Conservation (phyloP, 1,140 invertebrate genomes). For the Eumeta japonica region DNA sequence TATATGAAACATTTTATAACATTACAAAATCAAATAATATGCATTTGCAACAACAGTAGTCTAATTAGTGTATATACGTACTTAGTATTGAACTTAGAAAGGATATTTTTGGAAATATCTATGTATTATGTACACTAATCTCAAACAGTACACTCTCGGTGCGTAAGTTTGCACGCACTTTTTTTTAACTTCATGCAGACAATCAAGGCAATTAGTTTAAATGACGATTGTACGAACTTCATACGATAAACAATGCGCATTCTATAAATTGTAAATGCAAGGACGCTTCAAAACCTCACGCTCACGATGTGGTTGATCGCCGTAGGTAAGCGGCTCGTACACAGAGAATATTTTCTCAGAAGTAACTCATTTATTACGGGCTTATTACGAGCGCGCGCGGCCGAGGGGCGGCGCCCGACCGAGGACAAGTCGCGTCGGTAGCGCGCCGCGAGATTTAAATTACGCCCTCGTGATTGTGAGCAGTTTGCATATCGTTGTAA, state of each 20-base stretch:
- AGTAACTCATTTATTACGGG: slow-evolving; percentile 27
- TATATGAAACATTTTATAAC: too few species aligned
- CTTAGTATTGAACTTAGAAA: too few species aligned
- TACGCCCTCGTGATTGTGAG: slow-evolving; percentile 19
- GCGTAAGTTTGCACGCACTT: background rate
- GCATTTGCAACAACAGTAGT: too few species aligned
- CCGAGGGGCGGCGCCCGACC: slow-evolving; percentile 1
- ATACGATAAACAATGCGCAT: background rate
- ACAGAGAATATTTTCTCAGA: background rate
- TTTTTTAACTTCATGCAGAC: background rate
- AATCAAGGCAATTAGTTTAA: slow-evolving; percentile 1
- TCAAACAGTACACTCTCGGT: too few species aligned
- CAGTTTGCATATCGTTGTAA: slow-evolving; percentile 23
- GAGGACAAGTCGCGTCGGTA: slow-evolving; percentile 14
- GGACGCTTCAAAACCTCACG: background rate
- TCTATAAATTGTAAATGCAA: background rate
- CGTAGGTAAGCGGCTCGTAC: slow-evolving; percentile 7
- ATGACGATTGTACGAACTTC: background rate
- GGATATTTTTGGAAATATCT: too few species aligned
- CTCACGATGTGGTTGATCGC: background rate
- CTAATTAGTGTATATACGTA: too few species aligned
- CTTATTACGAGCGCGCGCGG: slow-evolving; percentile 20
- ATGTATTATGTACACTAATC: too few species aligned
- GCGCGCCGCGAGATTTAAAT: slow-evolving; percentile 16
- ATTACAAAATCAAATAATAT: too few species aligned